Base-by-base conservation (phyloP, 2,888 invertebrate genomes). In the Chymomyza caudatula region DNA sequence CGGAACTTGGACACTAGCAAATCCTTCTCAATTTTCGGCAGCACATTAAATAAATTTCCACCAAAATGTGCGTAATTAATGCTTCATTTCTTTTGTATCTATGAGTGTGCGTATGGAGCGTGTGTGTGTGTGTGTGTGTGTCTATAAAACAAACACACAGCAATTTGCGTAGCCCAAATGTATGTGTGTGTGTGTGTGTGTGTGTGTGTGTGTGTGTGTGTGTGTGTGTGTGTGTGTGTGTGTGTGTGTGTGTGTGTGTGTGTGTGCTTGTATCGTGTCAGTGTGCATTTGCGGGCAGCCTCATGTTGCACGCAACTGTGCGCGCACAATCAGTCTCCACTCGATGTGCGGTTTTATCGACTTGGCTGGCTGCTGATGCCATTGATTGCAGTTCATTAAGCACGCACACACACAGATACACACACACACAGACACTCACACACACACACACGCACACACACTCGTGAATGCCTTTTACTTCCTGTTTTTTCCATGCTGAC, bases 381-480 rank as follows among this genome's bases (percentile, higher is more conserved):
- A 83, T 81, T 86, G 82, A 82, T 82, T 82, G 86, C 77, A 86
- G 82, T 84, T 82, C 85, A 85, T 81, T 85, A 81, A 85, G 80
- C 81, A 85, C 76, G 81, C 70, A 65, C 81, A 37, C 56, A 37
- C 67, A 64, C 78, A 23, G 55, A 23, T 64, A 63, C 53, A 43
- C 52, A 37, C 22, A 43, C 22, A 17, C 23, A 25, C 59, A 52
- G n/a, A 49, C 29, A 44, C 47, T n/a, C 52, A 52, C 22, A 52
- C 52, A 51, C 4, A 20, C 0, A 43, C 49, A 47, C 74, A 65
- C 76, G 72, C 73, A 53, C 15, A 3, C 11, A 13, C 25, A 15
- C 22, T 20, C 22, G 11, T 23, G 22, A 13, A 20, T 15, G 15
- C 13, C 20, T 53, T 53, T 25, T 51, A 37, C 42, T 55, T 55